Evolutionary conservation across 2,113 vertebrate species (phyloP), one percentile per base, ranked within the genome.

Genomic region (Symphodus melops): DNA sequence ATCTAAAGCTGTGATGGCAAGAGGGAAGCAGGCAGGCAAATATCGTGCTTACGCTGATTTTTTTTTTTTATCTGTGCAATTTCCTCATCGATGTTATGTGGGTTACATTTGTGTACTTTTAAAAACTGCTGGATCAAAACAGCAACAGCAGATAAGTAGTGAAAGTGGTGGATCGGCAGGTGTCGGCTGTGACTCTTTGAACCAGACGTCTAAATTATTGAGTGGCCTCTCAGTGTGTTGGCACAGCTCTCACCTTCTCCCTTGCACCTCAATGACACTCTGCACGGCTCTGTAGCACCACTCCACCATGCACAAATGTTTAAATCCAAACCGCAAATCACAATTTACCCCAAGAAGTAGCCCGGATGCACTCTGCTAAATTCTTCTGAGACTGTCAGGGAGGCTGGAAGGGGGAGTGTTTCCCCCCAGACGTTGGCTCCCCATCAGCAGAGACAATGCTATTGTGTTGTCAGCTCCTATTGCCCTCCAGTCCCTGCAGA

Each of bases 401-500:
- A 72, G 57, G 78, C 49, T 57, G 53, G 44, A 21, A 14, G 51
- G 54, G 16, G 52, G 23, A 80, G 72, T 49, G 44, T 64, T 61
- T 62, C 75, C 78, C 74, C 23, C 17, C 61, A 84, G 77, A 90
- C 68, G 71, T 21, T 68, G 60, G 58, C 77, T 81, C 79, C 78
- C 71, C 78, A 77, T 82, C 86, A 86, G 75, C 82, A 71, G 82
- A 87, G 79, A 93, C 83, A 80, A 83, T 72, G 77, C 76, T 80
- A 87, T 86, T 82, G 89, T 86, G 77, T 91, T 90, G 91, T 91
- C 92, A 85, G 72, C 74, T 89, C 72, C 67, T 69, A n/a, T 89
- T 84, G 85, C 68, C 75, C 86, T 83, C 36, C 48, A 64, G 83
- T 80, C 63, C 81, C 82, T 63, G 66, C 56, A 17, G 66, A 69